phyloP scores from a whole-genome alignment of 2,113 vertebrate genomes.

The Alaudala cheleensis region DNA sequence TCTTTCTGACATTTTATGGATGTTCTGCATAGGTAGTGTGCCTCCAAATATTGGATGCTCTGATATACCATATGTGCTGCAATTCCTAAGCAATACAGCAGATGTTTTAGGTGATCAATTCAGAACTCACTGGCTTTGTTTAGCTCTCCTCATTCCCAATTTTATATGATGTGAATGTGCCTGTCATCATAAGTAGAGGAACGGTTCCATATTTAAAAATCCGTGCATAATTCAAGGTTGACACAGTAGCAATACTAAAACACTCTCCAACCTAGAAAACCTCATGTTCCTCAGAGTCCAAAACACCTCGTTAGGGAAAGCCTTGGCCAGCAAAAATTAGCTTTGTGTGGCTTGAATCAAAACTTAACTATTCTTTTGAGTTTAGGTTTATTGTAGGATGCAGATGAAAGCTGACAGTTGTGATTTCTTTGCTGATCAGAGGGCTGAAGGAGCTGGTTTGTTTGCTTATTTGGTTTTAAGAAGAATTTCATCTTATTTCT shows the following conservation, averaged over 20 bases:
- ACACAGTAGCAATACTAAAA: conserved; percentile 20
- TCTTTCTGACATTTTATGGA: conserved; percentile 56
- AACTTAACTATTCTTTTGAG: conserved; percentile 5
- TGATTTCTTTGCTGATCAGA: conserved; percentile 49
- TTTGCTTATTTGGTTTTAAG: conserved; percentile 24
- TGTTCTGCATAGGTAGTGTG: conserved; percentile 55
- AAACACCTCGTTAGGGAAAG: background rate
- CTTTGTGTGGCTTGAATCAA: conserved; percentile 23
- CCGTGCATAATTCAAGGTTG: conserved; percentile 46
- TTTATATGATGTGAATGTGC: conserved; percentile 66
- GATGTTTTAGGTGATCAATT: conserved; percentile 72
- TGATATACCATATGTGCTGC: conserved; percentile 63
- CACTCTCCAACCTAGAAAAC: background rate
- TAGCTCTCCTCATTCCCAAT: conserved; percentile 56
- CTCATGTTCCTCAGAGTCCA: background rate
- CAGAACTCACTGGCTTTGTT: conserved; percentile 65
- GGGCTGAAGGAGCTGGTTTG: background rate
- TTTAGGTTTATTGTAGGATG: background rate
- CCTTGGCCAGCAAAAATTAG: background rate
- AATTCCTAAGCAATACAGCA: conserved; percentile 65
- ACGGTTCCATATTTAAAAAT: conserved; percentile 48
- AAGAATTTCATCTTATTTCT: background rate
- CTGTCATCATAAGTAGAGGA: conserved; percentile 63
- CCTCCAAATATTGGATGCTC: conserved; percentile 63
- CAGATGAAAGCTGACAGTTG: conserved; percentile 5